Conservation (phyloP, 2,113 vertebrate species). For the Dascyllus trimaculatus region DNA sequence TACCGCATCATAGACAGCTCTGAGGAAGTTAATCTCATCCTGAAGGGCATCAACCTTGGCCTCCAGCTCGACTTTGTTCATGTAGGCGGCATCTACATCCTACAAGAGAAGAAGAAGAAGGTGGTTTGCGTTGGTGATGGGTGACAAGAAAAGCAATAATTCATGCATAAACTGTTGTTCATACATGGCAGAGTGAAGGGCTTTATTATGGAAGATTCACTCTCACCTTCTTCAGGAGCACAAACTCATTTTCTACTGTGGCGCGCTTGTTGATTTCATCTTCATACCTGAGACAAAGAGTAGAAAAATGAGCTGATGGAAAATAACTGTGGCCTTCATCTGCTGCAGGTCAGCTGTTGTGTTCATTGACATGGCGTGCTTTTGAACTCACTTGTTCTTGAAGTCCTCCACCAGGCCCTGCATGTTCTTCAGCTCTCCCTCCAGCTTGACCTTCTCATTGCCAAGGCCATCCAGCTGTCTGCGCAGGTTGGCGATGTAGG, state of each 20-base stretch:
- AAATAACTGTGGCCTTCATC: not conserved
- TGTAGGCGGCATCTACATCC: slow-evolving; percentile 94
- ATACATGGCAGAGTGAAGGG: not conserved
- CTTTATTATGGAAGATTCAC: not conserved
- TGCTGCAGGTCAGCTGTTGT: not conserved
- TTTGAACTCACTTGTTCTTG: slow-evolving; percentile 92
- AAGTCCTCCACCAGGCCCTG: slow-evolving; percentile 93
- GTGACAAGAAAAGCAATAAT: not conserved
- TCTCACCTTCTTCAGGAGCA: slow-evolving; percentile 94
- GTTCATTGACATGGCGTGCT: not conserved
- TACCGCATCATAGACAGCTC: slow-evolving; percentile 90
- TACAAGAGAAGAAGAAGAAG: slow-evolving; percentile 56
- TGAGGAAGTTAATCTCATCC: slow-evolving; percentile 93
- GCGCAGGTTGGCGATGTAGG: slow-evolving; percentile 89
- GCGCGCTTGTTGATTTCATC: slow-evolving; percentile 96
- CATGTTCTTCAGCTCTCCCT: slow-evolving; percentile 91
- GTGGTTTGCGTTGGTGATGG: not conserved
- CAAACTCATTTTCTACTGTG: slow-evolving; percentile 92
- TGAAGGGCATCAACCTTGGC: slow-evolving; percentile 90
- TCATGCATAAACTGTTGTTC: not conserved
- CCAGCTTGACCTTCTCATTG: slow-evolving; percentile 89
- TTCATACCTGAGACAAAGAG: slow-evolving; percentile 87
- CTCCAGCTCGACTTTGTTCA: slow-evolving; percentile 94
- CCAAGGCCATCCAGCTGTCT: slow-evolving; percentile 89
- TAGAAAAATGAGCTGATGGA: slow-evolving; percentile 2